Evolutionary conservation across 2,113 vertebrate species (phyloP), one percentile per base, ranked within the genome.

Genomic region (Scophthalmus maximus): DNA sequence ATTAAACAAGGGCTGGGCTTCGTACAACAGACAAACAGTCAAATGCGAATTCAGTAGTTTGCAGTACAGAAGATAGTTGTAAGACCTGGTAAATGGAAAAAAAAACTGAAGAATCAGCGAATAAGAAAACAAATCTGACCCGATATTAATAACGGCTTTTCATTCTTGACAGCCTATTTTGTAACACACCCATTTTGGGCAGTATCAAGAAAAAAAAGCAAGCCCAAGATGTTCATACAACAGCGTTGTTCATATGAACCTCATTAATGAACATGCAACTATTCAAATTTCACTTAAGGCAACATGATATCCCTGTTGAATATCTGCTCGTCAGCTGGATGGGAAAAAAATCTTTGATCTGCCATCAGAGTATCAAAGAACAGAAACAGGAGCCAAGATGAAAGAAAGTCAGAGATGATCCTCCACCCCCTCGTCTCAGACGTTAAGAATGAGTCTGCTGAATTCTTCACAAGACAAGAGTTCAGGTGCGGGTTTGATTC

Each of bases 381-480:
- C 5, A 55, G 8, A 40, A n/a, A 44, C 2, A 7, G n/a, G n/a
- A 38, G 32, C 22, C 3, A 22, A 7, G 17, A 20, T 10, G 22
- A 61, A 53, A 63, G 29, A 55, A 57, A 52, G 22, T 29, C 17
- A 58, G 23, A 17, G 18, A 32, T 49, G 15, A 79, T 57, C 25
- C 30, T 47, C 22, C 69, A 5, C 8, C 36, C 51, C 26, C 40
- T 60, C 40, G 34, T 70, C 34, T 61, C 55, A 62, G 44, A 74
- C 66, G 55, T 74, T 65, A 27, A 5, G n/a, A 59, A 57, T 26
- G 14, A 67, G 4, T 20, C 30, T 23, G 29, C 56, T 20, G 10
- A 68, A 52, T 65, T 25, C 56, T 34, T 42, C 61, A 52, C 53
- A 65, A 62, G 70, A 82, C 6, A n/a, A 32, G 30, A 61, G 46